Evolutionary conservation across 2,797 vertebrate genomes (phyloP).

Genomic region (Ispidina picta): DNA sequence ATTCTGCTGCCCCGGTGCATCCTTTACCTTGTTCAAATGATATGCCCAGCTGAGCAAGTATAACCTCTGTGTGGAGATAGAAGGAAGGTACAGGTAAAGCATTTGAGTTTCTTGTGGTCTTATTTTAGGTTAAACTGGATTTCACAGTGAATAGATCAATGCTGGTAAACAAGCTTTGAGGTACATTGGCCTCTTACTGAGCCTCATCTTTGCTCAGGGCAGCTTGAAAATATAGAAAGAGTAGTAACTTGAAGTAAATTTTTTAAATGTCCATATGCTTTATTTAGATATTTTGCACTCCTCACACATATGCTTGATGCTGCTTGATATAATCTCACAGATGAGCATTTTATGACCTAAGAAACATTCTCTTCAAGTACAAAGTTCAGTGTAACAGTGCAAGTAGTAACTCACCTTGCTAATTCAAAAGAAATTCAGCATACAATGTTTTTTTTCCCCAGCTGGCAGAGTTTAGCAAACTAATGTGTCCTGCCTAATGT

Average conservation of each 20-base stretch:
- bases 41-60: background rate
- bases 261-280: background rate
- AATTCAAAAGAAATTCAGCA: constrained; percentile 59
- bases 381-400: background rate
- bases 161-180: background rate
- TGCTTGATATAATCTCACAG: constrained; percentile 37
- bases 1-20: background rate
- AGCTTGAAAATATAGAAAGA: background rate
- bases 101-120: background rate
- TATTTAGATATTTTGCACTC: constrained; percentile 1
- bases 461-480: constrained; percentile 44
- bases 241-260: background rate
- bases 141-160: background rate
- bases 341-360: constrained; percentile 47
- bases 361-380: background rate
- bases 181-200: background rate
- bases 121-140: background rate
- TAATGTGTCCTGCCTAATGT: constrained; percentile 32
- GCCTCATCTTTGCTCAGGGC: background rate
- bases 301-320: background rate
- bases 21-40: background rate
- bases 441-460: constrained; percentile 24
- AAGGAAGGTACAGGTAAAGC: background rate
- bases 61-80: fast-evolving
- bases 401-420: constrained; percentile 31